phyloP scores from a whole-genome alignment of 2,113 vertebrate species.

The Aleadryas rufinucha region DNA sequence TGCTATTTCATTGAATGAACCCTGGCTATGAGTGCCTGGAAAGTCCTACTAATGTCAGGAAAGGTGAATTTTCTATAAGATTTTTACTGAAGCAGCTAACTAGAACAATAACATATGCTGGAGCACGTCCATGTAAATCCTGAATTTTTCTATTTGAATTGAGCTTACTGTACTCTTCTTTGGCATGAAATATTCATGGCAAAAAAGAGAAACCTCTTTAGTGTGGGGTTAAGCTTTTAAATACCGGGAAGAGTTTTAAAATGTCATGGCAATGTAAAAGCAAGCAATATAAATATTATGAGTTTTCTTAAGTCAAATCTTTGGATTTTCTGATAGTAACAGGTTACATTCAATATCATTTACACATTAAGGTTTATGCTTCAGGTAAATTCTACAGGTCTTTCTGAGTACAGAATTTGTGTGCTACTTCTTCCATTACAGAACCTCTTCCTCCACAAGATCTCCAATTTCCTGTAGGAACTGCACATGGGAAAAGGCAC shows the following conservation, averaged over 20 bases:
- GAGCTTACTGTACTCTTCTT: conserved; percentile 8
- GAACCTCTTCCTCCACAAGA: neutral
- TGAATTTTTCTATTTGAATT: conserved; percentile 39
- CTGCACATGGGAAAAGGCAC: neutral
- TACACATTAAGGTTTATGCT: neutral
- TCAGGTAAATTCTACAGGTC: conserved; percentile 12
- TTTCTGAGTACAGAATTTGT: neutral
- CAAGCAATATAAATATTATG: conserved; percentile 18
- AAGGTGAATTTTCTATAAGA: neutral
- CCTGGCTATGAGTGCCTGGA: neutral
- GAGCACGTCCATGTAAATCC: conserved; percentile 25
- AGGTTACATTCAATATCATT: conserved; percentile 2
- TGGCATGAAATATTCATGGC: conserved; percentile 55
- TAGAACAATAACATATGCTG: conserved; percentile 24
- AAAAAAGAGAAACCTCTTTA: conserved; percentile 10
- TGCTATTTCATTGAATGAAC: neutral
- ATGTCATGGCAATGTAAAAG: conserved; percentile 30
- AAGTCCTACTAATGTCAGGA: neutral
- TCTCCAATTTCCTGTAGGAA: neutral
- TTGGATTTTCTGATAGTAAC: conserved; percentile 15
- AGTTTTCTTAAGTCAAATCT: conserved; percentile 25
- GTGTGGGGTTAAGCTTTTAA: conserved; percentile 30
- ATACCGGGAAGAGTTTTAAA: conserved; percentile 47
- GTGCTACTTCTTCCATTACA: neutral
- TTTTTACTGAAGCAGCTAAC: neutral